phyloP scores from a whole-genome alignment of 2,888 invertebrate genomes.

The Eulithis testata region DNA sequence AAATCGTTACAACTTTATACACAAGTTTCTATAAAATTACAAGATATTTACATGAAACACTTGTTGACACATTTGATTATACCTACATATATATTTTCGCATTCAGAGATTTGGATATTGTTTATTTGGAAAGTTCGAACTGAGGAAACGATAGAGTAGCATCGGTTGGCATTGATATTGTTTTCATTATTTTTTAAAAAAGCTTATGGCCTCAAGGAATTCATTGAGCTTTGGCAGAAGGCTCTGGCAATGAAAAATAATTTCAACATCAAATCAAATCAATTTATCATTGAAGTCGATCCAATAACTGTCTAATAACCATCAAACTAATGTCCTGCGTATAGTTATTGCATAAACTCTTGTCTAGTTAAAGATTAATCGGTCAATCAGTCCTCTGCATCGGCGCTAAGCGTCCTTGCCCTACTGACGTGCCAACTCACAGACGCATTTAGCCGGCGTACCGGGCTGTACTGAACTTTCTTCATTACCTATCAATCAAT shows the following conservation, averaged over 20 bases:
- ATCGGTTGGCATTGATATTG: constrained; percentile 2
- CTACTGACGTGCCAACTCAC: constrained; percentile 75
- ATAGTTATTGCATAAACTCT: constrained; percentile 42
- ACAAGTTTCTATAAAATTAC: neutral
- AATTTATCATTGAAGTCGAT: constrained; percentile 14
- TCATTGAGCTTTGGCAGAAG: neutral
- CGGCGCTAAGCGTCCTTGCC: constrained; percentile 79
- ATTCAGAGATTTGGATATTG: neutral
- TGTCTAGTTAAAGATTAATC: constrained; percentile 72
- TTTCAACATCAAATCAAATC: constrained; percentile 8
- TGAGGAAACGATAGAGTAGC: neutral
- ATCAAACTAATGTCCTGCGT: constrained; percentile 21
- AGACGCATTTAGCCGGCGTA: constrained; percentile 73
- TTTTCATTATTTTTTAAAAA: neutral
- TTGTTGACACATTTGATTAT: constrained; percentile 5
- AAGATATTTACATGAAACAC: neutral
- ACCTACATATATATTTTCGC: neutral
- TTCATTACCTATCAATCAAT: constrained; percentile 58
- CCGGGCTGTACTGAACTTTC: constrained; percentile 71
- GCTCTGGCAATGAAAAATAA: constrained; percentile 10
- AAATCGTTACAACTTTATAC: neutral
- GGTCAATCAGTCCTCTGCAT: constrained; percentile 79
- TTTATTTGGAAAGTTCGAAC: neutral
- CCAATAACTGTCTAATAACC: constrained; percentile 21
- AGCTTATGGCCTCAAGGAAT: neutral